Evolutionary conservation across 1,140 invertebrate genomes (phyloP).

Genomic region (Aphelinus atriplicis): DNA sequence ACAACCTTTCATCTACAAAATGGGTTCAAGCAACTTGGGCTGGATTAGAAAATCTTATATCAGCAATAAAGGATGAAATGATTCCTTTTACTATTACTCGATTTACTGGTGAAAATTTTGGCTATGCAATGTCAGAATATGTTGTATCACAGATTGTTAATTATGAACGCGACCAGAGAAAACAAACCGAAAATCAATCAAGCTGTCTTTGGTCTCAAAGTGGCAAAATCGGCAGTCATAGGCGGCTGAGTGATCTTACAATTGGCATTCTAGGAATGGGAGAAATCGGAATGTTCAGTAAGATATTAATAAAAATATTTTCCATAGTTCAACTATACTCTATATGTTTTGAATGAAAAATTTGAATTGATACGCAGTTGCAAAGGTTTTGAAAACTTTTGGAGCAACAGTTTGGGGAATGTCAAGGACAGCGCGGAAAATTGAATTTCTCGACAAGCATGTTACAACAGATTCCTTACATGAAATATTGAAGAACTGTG

Average conservation of each 20-base stretch:
- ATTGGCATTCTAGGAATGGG: conserved; percentile 68
- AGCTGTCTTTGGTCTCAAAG: conserved; percentile 55
- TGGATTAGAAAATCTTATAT: conserved; percentile 58
- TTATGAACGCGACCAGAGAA: conserved; percentile 63
- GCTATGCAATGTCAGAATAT: conserved; percentile 69
- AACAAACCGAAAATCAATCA: conserved; percentile 60
- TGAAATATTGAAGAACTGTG: conserved; percentile 64
- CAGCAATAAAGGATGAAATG: conserved; percentile 46
- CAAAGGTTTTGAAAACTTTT: conserved; percentile 58
- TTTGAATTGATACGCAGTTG: conserved; percentile 53
- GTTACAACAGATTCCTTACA: conserved; percentile 56
- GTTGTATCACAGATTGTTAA: conserved; percentile 68
- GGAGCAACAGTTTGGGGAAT: conserved; percentile 59
- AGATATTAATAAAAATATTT: conserved; percentile 26
- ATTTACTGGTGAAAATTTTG: conserved; percentile 64
- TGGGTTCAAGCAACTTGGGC: conserved; percentile 68
- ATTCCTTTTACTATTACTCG: conserved; percentile 58
- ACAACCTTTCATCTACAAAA: conserved; percentile 57
- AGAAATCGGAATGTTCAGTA: conserved; percentile 65
- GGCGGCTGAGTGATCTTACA: conserved; percentile 56
- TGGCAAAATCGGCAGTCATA: conserved; percentile 56
- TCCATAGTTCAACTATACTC: background rate
- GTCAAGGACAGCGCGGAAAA: conserved; percentile 48
- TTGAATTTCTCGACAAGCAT: conserved; percentile 49
- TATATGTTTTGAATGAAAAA: conserved; percentile 27